Base-by-base conservation (phyloP, 2,797 vertebrate species). In the Chloroceryle amazona region DNA sequence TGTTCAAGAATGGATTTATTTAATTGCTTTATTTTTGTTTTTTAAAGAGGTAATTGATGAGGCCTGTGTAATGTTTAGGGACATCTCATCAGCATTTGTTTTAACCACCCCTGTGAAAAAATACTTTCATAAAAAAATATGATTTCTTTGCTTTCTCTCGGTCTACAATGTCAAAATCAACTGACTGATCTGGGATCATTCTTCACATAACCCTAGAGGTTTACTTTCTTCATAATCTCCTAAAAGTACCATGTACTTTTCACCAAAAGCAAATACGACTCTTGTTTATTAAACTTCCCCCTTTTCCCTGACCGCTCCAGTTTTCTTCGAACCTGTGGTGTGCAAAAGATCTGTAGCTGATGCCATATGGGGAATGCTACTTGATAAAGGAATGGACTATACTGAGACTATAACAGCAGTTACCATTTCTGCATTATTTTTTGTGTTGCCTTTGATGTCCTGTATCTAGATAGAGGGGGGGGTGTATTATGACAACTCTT, bases 51-150 rank as follows among this genome's bases (percentile, higher is more conserved):
- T 96, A 98, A 96, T 95, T 97, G 95, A 97, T 97, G 86, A 85
- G 74, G 11, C 76, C 67, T 17, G 7, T 68, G 72, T 95, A 89
- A 97, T 88, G 88, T 96, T 96, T 87, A 92, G 96, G 95, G 95
- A 88, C 70, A 72, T 91, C 74, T 93, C 96, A 96, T 96, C 96
- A 95, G 92, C 93, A 73, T 97, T 97, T 97, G 78, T 95, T 93
- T 92, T 97, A 97, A 97, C 80, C 80, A 95, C 91, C 73, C 90
- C 94, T 96, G 58, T 73, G 96, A 97, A 90, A 94, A 97, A 98
- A 97, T 94, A 81, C 44, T 91, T 74, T 90, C 42, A 14, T 96
- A 90, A 97, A 97, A 97, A 97, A 97, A 94, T 89, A 91, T 86
- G 83, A 93, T 94, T 97, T 96, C 93, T 96, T 97, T 92, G 67